phyloP scores from a whole-genome alignment of 2,888 invertebrate species.

The Phlogophora meticulosa region DNA sequence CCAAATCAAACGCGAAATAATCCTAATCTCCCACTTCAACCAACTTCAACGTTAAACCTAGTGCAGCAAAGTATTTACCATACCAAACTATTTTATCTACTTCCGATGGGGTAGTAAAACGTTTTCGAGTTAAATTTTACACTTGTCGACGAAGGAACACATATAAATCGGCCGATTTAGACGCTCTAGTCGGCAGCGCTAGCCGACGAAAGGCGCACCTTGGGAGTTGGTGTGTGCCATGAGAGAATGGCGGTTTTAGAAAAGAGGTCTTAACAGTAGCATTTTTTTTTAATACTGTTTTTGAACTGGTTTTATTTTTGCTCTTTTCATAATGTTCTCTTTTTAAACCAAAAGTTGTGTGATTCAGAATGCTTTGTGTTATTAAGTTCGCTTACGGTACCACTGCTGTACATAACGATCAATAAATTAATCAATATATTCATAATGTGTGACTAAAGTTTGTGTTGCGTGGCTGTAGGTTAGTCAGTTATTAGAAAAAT shows the following conservation, averaged over 20 bases:
- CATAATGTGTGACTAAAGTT: too few relatives aligned
- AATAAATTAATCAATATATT: too few relatives aligned
- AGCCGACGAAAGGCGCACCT: conserved; percentile 67
- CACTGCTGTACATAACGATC: too few relatives aligned
- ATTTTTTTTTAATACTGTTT: too few relatives aligned
- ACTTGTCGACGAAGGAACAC: conserved; percentile 75
- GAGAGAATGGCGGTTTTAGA: conserved; percentile 23
- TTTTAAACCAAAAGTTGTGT: too few relatives aligned
- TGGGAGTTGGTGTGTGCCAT: conserved; percentile 41
- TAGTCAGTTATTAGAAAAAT: too few relatives aligned
- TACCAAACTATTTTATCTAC: conserved; percentile 73
- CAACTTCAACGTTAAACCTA: conserved; percentile 33
- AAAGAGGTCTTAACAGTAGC: too few relatives aligned
- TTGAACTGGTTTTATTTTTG: too few relatives aligned
- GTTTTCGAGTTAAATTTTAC: conserved; percentile 79
- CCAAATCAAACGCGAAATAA: conserved; percentile 40
- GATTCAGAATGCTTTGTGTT: too few relatives aligned
- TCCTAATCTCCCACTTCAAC: conserved; percentile 24
- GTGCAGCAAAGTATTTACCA: conserved; percentile 65
- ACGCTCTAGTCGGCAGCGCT: conserved; percentile 68
- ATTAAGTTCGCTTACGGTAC: too few relatives aligned
- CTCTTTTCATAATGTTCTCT: too few relatives aligned
- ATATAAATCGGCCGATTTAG: conserved; percentile 82
- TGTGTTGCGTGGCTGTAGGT: too few relatives aligned
- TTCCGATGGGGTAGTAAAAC: conserved; percentile 78